phyloP scores from a whole-genome alignment of 64 coral and sea anemone genomes.

The Platygyra sinensis region DNA sequence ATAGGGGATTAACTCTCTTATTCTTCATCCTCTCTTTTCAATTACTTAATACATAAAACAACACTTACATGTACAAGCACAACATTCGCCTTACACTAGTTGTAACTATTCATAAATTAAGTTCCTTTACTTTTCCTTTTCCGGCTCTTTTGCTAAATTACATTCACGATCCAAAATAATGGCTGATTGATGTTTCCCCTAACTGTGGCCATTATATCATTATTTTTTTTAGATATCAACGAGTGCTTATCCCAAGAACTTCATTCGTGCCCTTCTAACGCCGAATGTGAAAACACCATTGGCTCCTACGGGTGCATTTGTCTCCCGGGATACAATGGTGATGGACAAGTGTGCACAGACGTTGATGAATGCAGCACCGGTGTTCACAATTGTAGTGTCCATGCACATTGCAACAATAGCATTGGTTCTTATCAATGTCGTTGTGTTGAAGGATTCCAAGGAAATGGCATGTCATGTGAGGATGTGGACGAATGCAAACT shows the following conservation, averaged over 20 bases:
- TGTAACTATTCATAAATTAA: no score
- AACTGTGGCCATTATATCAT: no score
- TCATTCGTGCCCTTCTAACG: background rate
- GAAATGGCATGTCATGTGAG: background rate
- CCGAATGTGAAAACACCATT: background rate
- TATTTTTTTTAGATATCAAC: background rate
- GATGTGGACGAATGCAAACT: constrained; percentile 7
- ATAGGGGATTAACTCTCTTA: background rate
- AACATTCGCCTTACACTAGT: no score
- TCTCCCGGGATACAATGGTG: background rate
- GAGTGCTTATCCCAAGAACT: background rate
- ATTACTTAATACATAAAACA: no score
- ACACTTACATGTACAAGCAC: no score
- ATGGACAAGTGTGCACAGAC: background rate
- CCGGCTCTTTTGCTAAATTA: no score
- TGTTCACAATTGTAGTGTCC: constrained; percentile 8
- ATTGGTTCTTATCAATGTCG: background rate
- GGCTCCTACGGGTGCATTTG: background rate
- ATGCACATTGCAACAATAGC: constrained; percentile 3
- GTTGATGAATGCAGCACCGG: background rate
- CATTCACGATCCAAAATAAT: no score
- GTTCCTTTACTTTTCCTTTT: no score
- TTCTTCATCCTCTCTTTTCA: no score
- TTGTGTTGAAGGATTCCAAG: constrained; percentile 12
- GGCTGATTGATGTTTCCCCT: no score